Base-by-base conservation (phyloP, 2,797 vertebrate genomes). In the Tapirus indicus region DNA sequence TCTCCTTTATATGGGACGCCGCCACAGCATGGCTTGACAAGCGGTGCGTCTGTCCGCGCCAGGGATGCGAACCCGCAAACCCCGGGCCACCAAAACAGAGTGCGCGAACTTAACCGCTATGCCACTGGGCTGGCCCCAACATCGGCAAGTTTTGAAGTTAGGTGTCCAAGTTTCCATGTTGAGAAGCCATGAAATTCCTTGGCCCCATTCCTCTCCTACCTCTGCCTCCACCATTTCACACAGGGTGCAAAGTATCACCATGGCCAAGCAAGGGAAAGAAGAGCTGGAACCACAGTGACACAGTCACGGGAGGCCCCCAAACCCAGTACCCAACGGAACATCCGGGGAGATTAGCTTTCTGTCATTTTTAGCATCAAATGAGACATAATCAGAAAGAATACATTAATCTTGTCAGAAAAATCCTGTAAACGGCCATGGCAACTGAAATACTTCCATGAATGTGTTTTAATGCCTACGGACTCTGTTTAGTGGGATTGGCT, bases 261-360 rank as follows among this genome's bases (percentile, higher is more conserved):
- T 0, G 17, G 41, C 62, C 54, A 47, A 2, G 21, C 49, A 1
- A 1, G 16, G 85, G 20, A n/a, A 16, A 12, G 56, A 56, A 1
- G 32, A 49, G 41, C 79, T 16, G 7, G 41, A 58, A n/a, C 54
- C 41, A 9, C 7, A 9, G 21, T 1, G 7, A 2, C 35, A 10
- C 5, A 2, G 13, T 20, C 38, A 13, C 0, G 0, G 29, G 38
- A 11, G 60, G 41, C 11, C 66, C 9, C 0, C 0, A 47, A 56
- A 69, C 32, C 82, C 27, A 0, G 44, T 2, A 5, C 11, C 54
- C 56, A n/a, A 16, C 14, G 0, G 1, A 17, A 9, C n/a, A 27
- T 41, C 14, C 6, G 13, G 27, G 52, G n/a, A 11, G 12, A 16
- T 21, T 20, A 32, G 25, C 14, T 64, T 83, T 71, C 56, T 27